These are phyloP conservation scores for Thinocorus orbignyianus DNA, from an alignment of 2,113 vertebrate species.

Conservation along the genomic window DNA sequence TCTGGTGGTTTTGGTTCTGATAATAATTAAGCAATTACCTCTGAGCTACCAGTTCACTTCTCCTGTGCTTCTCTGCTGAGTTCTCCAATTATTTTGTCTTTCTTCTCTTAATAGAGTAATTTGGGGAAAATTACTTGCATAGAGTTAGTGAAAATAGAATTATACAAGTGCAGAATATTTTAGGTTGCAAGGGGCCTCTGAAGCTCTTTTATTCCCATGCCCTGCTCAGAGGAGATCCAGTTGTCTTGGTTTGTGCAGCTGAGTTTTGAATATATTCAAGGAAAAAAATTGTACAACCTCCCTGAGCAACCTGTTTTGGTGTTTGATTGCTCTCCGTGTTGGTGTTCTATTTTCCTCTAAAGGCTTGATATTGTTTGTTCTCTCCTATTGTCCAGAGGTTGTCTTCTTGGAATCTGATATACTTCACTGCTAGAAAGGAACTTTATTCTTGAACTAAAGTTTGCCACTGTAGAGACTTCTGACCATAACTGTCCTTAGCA, in stretches of 20 bases:
- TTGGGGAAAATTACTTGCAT: conserved; percentile 1
- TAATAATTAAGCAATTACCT: conserved; percentile 39
- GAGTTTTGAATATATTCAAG: background rate
- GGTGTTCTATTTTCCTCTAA: background rate
- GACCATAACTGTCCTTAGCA: background rate
- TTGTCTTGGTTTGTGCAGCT: background rate
- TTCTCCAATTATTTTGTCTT: conserved; percentile 17
- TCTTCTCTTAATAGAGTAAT: conserved; percentile 11
- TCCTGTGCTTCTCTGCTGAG: background rate
- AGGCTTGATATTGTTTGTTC: background rate
- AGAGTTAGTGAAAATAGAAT: background rate
- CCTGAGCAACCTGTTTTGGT: background rate
- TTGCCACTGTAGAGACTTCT: background rate
- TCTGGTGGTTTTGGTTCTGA: conserved; percentile 14
- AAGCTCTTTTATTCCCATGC: background rate
- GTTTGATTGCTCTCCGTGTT: background rate
- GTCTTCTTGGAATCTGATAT: background rate
- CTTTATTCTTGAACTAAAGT: background rate
- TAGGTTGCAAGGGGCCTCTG: background rate
- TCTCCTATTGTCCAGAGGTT: background rate
- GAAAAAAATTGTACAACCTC: background rate
- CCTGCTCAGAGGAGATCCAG: background rate
- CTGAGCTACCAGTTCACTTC: background rate
- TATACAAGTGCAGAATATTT: background rate
- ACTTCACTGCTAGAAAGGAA: background rate